Conservation (phyloP, 2,888 invertebrate species). For the Rhagium mordax region DNA sequence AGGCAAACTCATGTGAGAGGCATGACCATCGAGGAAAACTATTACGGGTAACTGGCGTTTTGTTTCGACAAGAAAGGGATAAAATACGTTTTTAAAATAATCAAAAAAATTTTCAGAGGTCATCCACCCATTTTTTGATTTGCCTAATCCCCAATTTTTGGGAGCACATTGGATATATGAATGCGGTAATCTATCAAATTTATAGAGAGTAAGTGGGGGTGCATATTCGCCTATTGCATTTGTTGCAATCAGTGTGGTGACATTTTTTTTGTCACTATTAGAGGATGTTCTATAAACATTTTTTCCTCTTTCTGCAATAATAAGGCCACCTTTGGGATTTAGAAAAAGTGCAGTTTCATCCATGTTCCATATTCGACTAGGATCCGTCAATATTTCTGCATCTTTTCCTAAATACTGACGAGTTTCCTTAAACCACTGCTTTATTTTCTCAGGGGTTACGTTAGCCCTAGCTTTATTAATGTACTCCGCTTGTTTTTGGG, state of each 20-base stretch:
- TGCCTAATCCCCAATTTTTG: neutral
- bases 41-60: no score
- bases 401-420: neutral
- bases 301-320: slow-evolving; percentile 12
- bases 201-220: no score
- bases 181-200: no score
- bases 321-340: neutral
- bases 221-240: neutral
- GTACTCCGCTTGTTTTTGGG: neutral
- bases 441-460: neutral
- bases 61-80: no score
- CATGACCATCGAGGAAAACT: no score
- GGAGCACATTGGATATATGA: no score
- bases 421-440: neutral
- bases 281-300: neutral
- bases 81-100: no score
- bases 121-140: no score
- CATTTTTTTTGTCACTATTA: slow-evolving; percentile 23
- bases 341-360: slow-evolving; percentile 19
- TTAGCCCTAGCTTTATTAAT: neutral
- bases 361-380: slow-evolving; percentile 4
- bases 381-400: neutral
- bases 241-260: slow-evolving; percentile 1
- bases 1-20: no score
- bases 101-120: no score